Evolutionary conservation across 2,888 invertebrate genomes (phyloP), one percentile per base, ranked within the genome.

Genomic region (Tubulanus polymorphus): DNA sequence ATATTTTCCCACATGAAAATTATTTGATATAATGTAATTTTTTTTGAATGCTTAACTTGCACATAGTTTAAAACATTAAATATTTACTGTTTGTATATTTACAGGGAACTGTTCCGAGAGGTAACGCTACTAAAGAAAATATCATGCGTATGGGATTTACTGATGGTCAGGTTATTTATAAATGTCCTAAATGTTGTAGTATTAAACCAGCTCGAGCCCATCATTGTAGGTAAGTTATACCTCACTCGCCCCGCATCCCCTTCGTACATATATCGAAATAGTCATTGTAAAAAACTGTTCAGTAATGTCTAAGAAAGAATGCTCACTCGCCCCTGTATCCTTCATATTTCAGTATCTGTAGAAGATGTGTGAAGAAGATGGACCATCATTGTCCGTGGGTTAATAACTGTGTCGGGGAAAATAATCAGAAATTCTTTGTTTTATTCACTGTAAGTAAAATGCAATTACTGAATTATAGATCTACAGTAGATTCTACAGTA

Each of bases 391-490:
- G 90, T 80, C 97, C 96, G 0, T 96, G 95, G 95, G 91, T 99
- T 8, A 99, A 99, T 78, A 99, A 99, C 79, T 99, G 99, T 80
- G 95, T 99, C 1, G 99, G 99, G 23, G 97, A 97, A 81, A 93
- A 90, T 76, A 99, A 99, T 83, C 99, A 99, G 83, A 99, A 99
- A 81, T 99, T 90, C 82, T 99, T 99, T 83, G 95, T 99, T 56
- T 84, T 99, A 54, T 99, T 99, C 81, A 78, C 77, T 26, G 79
- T 79, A 66, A 74, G 75, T 74, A 57, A 23, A 46, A n/a, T n/a
- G n/a, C n/a, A n/a, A n/a, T n/a, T n/a, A n/a, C n/a, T n/a, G n/a
- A n/a, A n/a, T n/a, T n/a, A n/a, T n/a, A n/a, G n/a, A n/a, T n/a
- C n/a, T n/a, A n/a, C n/a, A n/a, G n/a, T n/a, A n/a, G n/a, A n/a